Conservation (phyloP, 2,113 vertebrate genomes). For the Oreochromis niloticus region DNA sequence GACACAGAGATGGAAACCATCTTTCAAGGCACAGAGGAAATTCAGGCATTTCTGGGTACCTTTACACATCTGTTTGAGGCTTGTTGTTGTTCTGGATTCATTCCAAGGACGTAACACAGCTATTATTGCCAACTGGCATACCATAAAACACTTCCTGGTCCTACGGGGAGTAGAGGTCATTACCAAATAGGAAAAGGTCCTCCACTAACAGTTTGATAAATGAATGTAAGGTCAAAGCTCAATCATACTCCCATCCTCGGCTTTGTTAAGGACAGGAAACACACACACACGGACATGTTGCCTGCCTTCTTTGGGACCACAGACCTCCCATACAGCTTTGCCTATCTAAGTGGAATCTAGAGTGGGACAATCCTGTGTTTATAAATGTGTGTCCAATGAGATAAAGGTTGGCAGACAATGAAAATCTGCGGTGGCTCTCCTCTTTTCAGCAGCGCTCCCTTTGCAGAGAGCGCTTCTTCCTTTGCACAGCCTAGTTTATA, state of each 20-base stretch:
- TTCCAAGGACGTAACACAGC: slow-evolving; percentile 5
- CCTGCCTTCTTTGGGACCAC: background rate
- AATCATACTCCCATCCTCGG: slow-evolving; percentile 11
- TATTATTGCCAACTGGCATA: slow-evolving; percentile 14
- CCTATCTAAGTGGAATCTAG: slow-evolving; percentile 1
- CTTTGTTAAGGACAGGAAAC: slow-evolving; percentile 23
- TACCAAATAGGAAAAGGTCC: slow-evolving; percentile 28
- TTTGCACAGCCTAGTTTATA: background rate
- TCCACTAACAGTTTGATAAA: slow-evolving; percentile 8
- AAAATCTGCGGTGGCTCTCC: background rate
- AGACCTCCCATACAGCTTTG: background rate
- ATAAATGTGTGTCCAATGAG: background rate
- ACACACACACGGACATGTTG: background rate
- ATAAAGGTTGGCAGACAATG: background rate
- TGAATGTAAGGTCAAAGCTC: slow-evolving; percentile 9
- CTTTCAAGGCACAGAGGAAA: background rate
- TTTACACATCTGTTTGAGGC: background rate
- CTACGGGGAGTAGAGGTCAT: slow-evolving; percentile 4
- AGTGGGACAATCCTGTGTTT: slow-evolving; percentile 6
- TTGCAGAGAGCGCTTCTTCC: background rate
- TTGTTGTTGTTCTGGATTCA: background rate
- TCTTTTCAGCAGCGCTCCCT: background rate
- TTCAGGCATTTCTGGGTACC: background rate
- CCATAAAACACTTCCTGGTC: background rate
- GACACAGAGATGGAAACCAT: slow-evolving; percentile 15